These are phyloP conservation scores for Luperina nickerlii DNA, from an alignment of 2,888 invertebrate species.

Conservation along the genomic window DNA sequence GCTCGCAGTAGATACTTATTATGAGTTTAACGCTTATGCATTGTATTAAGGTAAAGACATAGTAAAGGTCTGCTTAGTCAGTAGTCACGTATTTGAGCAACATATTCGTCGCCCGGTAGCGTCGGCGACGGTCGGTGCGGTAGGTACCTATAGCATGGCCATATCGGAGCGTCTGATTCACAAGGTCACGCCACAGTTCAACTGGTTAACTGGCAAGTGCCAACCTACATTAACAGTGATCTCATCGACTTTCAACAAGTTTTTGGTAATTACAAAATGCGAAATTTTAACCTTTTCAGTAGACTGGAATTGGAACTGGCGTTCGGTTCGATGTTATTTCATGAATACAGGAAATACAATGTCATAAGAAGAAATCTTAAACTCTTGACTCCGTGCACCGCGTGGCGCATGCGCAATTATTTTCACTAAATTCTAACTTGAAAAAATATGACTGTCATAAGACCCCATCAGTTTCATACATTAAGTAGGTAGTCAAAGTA, in stretches of 20 bases:
- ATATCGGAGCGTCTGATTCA: slow-evolving; percentile 86
- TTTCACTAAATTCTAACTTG: neutral
- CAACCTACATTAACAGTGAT: slow-evolving; percentile 84
- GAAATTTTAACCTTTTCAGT: slow-evolving; percentile 22
- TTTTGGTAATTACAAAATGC: slow-evolving; percentile 44
- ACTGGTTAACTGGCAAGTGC: slow-evolving; percentile 80
- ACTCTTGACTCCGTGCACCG: neutral
- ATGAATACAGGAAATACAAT: no score
- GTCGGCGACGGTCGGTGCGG: slow-evolving; percentile 51
- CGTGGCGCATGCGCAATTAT: neutral
- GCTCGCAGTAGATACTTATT: slow-evolving; percentile 12
- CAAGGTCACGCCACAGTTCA: slow-evolving; percentile 86
- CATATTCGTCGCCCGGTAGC: slow-evolving; percentile 72
- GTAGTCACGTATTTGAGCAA: slow-evolving; percentile 65
- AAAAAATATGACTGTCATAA: neutral
- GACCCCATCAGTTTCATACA: neutral
- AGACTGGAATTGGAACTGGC: neutral
- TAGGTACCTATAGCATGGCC: slow-evolving; percentile 72
- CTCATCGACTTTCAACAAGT: slow-evolving; percentile 77
- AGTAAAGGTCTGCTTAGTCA: slow-evolving; percentile 53
- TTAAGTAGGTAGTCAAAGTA: neutral
- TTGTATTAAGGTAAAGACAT: slow-evolving; percentile 29
- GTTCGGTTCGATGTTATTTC: slow-evolving; percentile 3
- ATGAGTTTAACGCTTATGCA: slow-evolving; percentile 23
- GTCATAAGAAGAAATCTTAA: neutral